Evolutionary conservation across 2,888 invertebrate genomes (phyloP), one percentile per base, ranked within the genome.

Genomic region (Papilio gigon): DNA sequence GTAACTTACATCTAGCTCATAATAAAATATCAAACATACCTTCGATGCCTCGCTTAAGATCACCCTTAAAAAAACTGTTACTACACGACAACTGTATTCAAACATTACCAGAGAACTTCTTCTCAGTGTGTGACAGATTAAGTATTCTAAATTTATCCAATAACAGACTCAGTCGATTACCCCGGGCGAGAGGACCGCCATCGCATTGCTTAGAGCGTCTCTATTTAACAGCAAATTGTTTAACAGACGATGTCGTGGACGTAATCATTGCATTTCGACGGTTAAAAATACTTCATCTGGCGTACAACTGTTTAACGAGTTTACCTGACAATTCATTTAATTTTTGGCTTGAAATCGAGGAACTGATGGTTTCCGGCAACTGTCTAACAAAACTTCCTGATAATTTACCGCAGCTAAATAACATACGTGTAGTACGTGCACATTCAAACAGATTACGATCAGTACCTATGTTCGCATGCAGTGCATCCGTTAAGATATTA

Each of bases 301-400:
- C 96, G 2, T 96, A 97, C 77, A 97, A 97, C 79, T 95, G 95
- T 72, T 89, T 97, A 42, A 95, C 95, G 1, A 91, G 92, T 30
- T 86, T 97, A 72, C 95, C 96, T 0, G 95, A 96, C 76, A 94
- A 94, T 73, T 96, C 96, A 78, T 93, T 95, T 30, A 93, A 93
- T 62, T 94, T 94, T 77, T 97, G 97, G 97, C 92, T 93, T 1
- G 95, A 96, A 74, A 92, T 97, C 73, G 97, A 97, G 87, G 97
- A 97, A 80, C 84, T 97, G 37, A 95, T 97, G 1, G 80, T 97
- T 59, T 97, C 97, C 1, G 97, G 97, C 37, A 97, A 97, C 81
- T 94, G 95, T 79, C 90, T 97, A 65, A 93, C 95, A 40, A 94
- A 93, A 78, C 90, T 97, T 66, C 97, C 97, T 0, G 95, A 96